These are phyloP conservation scores for Calcarius lapponicus DNA, from an alignment of 2,797 vertebrate species.

Conservation along the genomic window DNA sequence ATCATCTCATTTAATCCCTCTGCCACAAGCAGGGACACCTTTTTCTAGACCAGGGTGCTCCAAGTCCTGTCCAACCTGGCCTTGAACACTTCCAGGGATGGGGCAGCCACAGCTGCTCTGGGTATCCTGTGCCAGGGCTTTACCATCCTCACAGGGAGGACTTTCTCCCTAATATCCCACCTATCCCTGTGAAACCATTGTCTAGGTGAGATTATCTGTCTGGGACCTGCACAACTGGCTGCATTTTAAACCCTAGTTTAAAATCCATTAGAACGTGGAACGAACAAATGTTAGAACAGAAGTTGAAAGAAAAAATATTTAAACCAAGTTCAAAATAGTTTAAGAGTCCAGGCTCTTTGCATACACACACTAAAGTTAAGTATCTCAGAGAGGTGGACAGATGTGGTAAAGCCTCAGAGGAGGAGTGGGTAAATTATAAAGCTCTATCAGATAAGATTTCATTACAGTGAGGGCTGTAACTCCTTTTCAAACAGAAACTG, in stretches of 20 bases:
- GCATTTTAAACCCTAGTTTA: not conserved
- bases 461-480: not conserved
- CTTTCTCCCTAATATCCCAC: not conserved
- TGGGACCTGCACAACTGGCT: not conserved
- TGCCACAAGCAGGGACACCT: not conserved
- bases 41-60: rapidly evolving
- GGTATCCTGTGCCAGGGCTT: not conserved
- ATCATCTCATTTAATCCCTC: not conserved
- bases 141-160: rapidly evolving
- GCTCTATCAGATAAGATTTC: not conserved
- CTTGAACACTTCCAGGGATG: not conserved
- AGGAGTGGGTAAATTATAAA: not conserved
- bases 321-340: not conserved
- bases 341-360: not conserved
- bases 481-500: not conserved
- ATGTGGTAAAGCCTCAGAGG: not conserved
- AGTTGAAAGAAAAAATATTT: not conserved
- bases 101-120: not conserved
- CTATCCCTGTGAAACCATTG: not conserved
- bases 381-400: not conserved
- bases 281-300: not conserved
- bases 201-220: not conserved
- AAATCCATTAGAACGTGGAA: not conserved
- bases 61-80: not conserved
- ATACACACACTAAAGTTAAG: not conserved